Base-by-base conservation (phyloP, 2,888 invertebrate species). In the Agrotis puta region DNA sequence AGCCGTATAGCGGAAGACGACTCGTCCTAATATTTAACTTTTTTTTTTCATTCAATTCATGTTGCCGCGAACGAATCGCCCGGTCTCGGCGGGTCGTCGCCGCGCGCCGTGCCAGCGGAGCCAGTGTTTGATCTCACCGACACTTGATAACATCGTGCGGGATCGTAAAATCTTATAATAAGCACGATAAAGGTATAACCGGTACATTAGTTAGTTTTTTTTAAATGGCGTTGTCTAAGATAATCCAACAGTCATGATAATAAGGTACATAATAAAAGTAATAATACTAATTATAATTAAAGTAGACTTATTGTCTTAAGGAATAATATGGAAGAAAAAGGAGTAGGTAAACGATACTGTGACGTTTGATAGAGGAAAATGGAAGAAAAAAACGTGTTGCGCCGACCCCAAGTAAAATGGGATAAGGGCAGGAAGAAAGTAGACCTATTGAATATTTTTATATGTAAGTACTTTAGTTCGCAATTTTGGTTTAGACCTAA, bases 131-230 rank as follows among this genome's bases (percentile, higher is more conserved):
- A 89, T 89, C 88, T 87, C 77, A 73, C 89, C 88, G 88, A 85
- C 88, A 85, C 87, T 87, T 90, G 90, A 90, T 90, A 89, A 89
- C 87, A 87, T 85, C 86, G 87, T 83, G 85, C 86, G 86, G 88
- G 88, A 90, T 85, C 89, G 88, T 89, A 90, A 89, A 90, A 88
- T 88, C 86, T 87, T 88, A 84, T 88, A 87, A 85, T 88, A 88
- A 85, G 85, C 81, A 82, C 84, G 84, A 84, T 81, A 82, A 82
- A 84, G 83, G 84, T 85, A 85, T 81, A 81, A 83, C 79, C 81
- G 86, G 80, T 76, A 80, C 81, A 86, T 88, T 85, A 81, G 84
- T 85, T 85, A 85, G 33, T 6, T 51, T 54, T 59, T 33, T 61
- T 57, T 45, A 74, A 54, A 64, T 22, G 50, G 22, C 45, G 53